Percentiles rank a stretch among this genome's conserved stretches.
phyloP scores from a whole-genome alignment of 2,888 invertebrate species.

The Tryphoninae sp. region DNA sequence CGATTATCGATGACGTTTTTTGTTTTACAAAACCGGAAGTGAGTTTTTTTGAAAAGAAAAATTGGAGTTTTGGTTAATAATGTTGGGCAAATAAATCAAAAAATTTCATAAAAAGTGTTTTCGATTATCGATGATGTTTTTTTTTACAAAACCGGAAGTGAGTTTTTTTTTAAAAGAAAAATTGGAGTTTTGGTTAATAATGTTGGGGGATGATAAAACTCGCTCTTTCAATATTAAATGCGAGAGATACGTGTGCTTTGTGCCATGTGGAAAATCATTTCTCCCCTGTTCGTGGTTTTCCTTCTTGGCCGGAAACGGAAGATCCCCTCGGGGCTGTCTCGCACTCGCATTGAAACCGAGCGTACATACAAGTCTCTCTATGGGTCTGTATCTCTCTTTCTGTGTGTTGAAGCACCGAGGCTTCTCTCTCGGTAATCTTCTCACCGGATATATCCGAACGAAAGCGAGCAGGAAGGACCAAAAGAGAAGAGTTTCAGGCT shows the following conservation, averaged over 20 bases:
- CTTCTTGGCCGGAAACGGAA: background rate
- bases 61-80: background rate
- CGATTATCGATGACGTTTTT: background rate
- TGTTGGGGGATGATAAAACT: background rate
- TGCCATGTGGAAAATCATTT: background rate
- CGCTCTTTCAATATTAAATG: background rate
- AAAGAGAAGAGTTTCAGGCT: slow-evolving; percentile 26
- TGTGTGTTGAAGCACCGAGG: background rate
- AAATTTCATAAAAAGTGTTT: slow-evolving; percentile 72
- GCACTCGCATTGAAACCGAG: background rate
- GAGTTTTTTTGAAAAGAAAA: background rate
- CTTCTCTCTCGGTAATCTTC: slow-evolving; percentile 49
- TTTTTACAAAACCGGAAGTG: background rate
- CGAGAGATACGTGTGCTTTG: background rate
- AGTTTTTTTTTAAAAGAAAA: background rate
- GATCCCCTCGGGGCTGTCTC: background rate
- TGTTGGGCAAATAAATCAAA: slow-evolving; percentile 76
- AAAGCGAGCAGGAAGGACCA: background rate
- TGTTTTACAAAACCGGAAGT: background rate
- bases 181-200: background rate
- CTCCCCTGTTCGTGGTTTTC: background rate
- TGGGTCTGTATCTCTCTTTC: background rate
- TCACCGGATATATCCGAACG: slow-evolving; percentile 19
- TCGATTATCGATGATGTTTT: background rate
- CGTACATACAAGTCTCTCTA: background rate